Evolutionary conservation across 2,888 invertebrate species (phyloP), one percentile per base, ranked within the genome.

Genomic region (Brassicogethes aeneus): DNA sequence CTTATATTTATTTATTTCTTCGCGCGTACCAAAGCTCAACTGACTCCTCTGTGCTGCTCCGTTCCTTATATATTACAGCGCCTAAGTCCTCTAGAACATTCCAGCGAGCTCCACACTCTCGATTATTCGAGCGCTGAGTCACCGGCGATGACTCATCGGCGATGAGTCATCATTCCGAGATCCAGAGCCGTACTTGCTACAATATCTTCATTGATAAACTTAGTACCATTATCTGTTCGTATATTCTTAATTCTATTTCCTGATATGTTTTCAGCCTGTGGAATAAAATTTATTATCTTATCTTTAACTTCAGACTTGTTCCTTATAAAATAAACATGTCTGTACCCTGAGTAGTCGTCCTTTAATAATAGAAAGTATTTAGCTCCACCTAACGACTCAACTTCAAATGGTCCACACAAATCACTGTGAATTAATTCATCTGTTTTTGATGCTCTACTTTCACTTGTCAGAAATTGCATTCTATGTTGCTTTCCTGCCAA

Each of bases 191-290:
- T n/a, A n/a, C n/a, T n/a, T n/a, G n/a, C n/a, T 36, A 41, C 33
- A 1, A 59, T 29, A 14, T 50, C 43, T 36, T 44, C 41, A 40
- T 59, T 60, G 3, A 48, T 12, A 44, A 55, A 62, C 41, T 59
- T 58, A n/a, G 35, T 16, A 8, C 57, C 59, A 50, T 57, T 56
- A 17, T 62, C 61, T 31, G 41, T 51, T 41, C 59, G 35, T 3
- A 62, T 41, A 5, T 14, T 32, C 32, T 52, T 45, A 5, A 60
- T 37, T 23, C 42, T 55, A 15, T 52, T 50, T n/a, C 47, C 50
- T 2, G 57, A 58, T 32, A 40, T 35, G 44, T 54, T 60, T 46
- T 62, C 56, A 2, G 41, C 48, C 23, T 43, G 34, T 39, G 34
- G 16, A 16, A 52, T 46, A 47, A 47, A 52, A 37, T 48, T 41